Conservation (phyloP, 2,113 vertebrate genomes). For the Halcyon malimbica region DNA sequence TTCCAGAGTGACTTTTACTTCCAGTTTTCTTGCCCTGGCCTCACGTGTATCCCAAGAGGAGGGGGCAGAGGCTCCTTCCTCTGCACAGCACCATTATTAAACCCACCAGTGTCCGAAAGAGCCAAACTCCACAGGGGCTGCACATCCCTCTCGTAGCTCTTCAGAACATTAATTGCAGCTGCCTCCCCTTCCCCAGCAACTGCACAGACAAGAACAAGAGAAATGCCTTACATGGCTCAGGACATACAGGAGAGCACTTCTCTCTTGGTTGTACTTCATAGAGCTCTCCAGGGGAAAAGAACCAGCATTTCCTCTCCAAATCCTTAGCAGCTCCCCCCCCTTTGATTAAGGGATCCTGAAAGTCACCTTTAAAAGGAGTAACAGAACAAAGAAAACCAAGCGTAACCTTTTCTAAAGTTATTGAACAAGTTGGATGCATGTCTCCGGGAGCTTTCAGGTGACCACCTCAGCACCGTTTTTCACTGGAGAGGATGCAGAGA, state of each 20-base stretch:
- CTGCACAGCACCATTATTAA: neutral
- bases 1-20: neutral
- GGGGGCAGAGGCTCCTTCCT: neutral
- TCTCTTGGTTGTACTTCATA: neutral
- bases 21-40: neutral
- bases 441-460: neutral
- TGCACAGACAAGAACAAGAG: neutral
- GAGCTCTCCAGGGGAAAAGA: neutral
- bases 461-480: neutral
- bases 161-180: neutral
- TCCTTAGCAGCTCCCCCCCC: neutral
- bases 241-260: neutral
- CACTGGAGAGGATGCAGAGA: neutral
- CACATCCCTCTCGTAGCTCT: neutral
- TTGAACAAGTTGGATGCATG: neutral
- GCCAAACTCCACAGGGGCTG: neutral
- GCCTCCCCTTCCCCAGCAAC: neutral
- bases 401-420: neutral
- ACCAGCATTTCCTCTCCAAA: neutral
- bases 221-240: neutral
- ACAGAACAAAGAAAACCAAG: constrained; percentile 1
- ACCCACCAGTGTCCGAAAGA: neutral
- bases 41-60: neutral
- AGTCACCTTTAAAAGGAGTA: neutral
- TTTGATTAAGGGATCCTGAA: neutral